A percentile compares a stretch with the other conserved stretches of the same genome.
These are phyloP conservation scores for Trididemnum nubilum DNA, from an alignment of 23 tunicate genomes.

Conservation along the genomic window DNA sequence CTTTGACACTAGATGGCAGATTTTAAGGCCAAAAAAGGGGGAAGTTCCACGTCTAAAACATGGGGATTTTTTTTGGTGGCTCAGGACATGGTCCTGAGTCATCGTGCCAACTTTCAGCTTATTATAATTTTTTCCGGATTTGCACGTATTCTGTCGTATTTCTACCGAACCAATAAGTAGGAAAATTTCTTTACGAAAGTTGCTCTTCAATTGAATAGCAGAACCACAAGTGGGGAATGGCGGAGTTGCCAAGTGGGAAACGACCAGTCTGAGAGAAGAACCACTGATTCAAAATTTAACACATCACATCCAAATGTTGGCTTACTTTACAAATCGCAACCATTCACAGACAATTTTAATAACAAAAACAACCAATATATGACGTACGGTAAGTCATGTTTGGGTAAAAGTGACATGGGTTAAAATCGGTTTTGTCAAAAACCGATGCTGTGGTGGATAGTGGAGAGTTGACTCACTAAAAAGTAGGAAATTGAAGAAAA, in stretches of 20 bases:
- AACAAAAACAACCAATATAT: conserved; percentile 18
- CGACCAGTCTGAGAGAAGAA: conserved; percentile 3
- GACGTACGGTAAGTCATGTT: conserved; percentile 19
- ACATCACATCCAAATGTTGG: conserved; percentile 22
- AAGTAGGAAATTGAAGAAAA: conserved; percentile 7
- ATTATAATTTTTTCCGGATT: too few relatives aligned
- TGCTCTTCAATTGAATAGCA: too few relatives aligned
- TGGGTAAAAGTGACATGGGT: conserved; percentile 6
- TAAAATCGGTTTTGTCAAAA: not conserved
- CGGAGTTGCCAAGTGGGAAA: not conserved
- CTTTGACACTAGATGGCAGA: too few relatives aligned
- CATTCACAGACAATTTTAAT: not conserved
- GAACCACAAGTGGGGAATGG: not conserved
- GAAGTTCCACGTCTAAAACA: too few relatives aligned
- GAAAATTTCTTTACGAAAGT: not conserved
- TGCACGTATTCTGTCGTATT: too few relatives aligned
- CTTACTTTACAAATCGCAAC: conserved; percentile 19
- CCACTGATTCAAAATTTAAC: conserved; percentile 6
- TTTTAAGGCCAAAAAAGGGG: too few relatives aligned
- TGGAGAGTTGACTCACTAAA: conserved; percentile 31
- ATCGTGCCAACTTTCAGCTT: too few relatives aligned
- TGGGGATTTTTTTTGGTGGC: too few relatives aligned
- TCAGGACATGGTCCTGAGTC: too few relatives aligned
- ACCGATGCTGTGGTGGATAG: not conserved
- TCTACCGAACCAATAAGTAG: too few relatives aligned